A percentile compares a stretch with the other conserved stretches of the same genome.
These are phyloP conservation scores for Adelphocoris suturalis DNA, from an alignment of 2,888 invertebrate genomes.

Conservation along the genomic window DNA sequence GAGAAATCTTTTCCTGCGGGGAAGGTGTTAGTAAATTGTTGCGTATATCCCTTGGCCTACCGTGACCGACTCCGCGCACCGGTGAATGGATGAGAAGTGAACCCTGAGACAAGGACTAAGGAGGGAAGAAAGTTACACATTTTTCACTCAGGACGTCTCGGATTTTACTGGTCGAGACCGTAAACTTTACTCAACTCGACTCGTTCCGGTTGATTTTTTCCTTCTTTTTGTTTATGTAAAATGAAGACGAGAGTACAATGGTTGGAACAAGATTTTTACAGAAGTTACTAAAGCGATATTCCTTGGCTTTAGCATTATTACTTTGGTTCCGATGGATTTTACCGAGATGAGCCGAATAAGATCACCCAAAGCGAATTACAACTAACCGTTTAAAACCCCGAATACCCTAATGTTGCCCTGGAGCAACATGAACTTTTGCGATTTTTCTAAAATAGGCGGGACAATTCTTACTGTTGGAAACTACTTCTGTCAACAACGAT, in stretches of 20 bases:
- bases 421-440: too few relatives aligned
- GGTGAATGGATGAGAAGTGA: slow-evolving; percentile 32
- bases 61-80: neutral
- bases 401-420: too few relatives aligned
- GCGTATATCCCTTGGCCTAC: slow-evolving; percentile 11
- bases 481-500: too few relatives aligned
- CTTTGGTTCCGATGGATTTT: too few relatives aligned
- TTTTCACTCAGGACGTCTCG: slow-evolving; percentile 14
- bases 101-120: slow-evolving; percentile 4
- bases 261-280: too few relatives aligned
- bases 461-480: too few relatives aligned
- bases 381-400: too few relatives aligned
- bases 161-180: neutral
- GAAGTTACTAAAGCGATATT: too few relatives aligned
- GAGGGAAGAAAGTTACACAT: slow-evolving; percentile 1
- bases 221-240: neutral
- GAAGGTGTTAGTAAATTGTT: slow-evolving; percentile 32
- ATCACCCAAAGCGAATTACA: too few relatives aligned
- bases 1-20: slow-evolving; percentile 12
- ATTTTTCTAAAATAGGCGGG: too few relatives aligned
- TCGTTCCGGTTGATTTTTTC: neutral
- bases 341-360: too few relatives aligned
- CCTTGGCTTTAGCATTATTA: neutral
- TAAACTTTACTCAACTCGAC: neutral
- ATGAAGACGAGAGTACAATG: too few relatives aligned